Evolutionary conservation across 2,113 vertebrate genomes (phyloP).

Genomic region (Jaculus jaculus): DNA sequence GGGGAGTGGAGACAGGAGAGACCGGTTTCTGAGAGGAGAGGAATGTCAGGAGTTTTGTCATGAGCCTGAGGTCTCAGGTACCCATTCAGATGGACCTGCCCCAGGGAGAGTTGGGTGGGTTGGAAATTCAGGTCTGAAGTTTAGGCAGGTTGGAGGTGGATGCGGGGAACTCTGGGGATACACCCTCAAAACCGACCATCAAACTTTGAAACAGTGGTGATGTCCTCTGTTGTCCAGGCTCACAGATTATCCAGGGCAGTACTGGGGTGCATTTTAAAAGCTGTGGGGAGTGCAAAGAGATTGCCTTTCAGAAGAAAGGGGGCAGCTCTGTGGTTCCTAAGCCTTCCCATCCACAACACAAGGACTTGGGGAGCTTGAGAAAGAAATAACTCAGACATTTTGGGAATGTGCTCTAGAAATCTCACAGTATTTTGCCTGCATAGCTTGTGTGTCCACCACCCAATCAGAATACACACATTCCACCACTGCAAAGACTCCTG

Average conservation of each 20-base stretch:
- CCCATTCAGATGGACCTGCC: neutral
- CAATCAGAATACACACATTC: neutral
- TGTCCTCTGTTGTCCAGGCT: neutral
- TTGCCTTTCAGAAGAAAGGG: neutral
- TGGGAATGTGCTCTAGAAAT: neutral
- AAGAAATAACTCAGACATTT: neutral
- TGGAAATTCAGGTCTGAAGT: neutral
- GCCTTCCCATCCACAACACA: neutral
- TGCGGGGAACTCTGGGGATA: neutral
- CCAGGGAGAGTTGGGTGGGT: neutral
- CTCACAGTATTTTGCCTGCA: neutral
- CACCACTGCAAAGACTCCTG: neutral
- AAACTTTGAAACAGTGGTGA: neutral
- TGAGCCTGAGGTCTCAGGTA: neutral
- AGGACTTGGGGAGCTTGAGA: neutral
- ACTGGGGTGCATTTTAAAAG: neutral
- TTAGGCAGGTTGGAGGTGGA: neutral
- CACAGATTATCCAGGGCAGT: neutral
- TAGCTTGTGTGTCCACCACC: neutral
- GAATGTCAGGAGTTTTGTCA: neutral
- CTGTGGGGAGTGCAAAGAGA: neutral
- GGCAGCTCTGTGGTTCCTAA: neutral
- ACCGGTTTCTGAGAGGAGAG: constrained; percentile 30
- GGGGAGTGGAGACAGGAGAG: constrained; percentile 43
- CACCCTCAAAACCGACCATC: neutral